Evolutionary conservation across 2,888 invertebrate genomes (phyloP).

Genomic region (Coleophora flavipennella): DNA sequence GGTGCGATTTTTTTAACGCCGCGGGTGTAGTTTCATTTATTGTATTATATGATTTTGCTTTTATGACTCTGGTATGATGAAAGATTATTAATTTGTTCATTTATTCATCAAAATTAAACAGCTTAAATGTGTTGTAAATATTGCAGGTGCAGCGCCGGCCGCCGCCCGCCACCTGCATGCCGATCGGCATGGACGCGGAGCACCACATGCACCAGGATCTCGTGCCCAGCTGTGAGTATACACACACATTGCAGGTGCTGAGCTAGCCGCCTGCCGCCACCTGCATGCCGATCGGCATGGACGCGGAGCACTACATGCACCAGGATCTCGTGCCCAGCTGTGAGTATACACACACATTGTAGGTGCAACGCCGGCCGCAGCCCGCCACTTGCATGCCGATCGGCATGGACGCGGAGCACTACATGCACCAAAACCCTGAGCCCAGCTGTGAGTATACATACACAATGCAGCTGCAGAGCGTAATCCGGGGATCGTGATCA

Average conservation of each 20-base stretch:
- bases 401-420: conserved; percentile 61
- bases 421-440: conserved; percentile 65
- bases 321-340: conserved; percentile 60
- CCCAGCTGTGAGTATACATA: conserved; percentile 45
- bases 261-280: conserved; percentile 58
- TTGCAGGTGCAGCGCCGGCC: conserved; percentile 61
- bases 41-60: no score
- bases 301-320: conserved; percentile 64
- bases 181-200: conserved; percentile 59
- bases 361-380: conserved; percentile 65
- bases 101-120: no score
- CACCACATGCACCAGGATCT: conserved; percentile 46
- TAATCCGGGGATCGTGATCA: no score
- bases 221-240: conserved; percentile 13
- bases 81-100: no score
- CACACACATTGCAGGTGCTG: conserved; percentile 51
- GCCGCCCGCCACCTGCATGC: conserved; percentile 57
- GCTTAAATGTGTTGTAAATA: no score
- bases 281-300: conserved; percentile 59
- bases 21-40: no score
- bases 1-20: no score
- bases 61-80: no score
- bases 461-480: conserved; percentile 56
- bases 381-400: conserved; percentile 56
- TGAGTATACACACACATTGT: no score